Evolutionary conservation across 2,888 invertebrate species (phyloP), one percentile per base, ranked within the genome.

Genomic region (Thera obeliscata): DNA sequence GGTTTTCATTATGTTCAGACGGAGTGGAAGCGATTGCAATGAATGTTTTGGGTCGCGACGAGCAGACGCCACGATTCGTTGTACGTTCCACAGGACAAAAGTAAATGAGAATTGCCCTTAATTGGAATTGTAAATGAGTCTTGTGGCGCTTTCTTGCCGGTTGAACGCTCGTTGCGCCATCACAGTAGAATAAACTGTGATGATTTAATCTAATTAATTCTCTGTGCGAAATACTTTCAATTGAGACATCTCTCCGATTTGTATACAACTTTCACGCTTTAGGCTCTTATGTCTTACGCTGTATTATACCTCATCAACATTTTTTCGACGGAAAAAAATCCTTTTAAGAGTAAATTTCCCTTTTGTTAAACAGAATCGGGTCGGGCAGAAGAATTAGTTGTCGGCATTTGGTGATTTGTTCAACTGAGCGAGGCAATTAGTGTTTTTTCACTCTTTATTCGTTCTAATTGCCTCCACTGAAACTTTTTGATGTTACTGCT

Each of bases 41-140:
- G 74, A 76, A 74, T 78, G 74, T 79, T 81, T 78, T 80, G 76
- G 80, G 77, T 76, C 74, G 73, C 74, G 72, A 73, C 73, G 75
- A 79, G 77, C 73, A 78, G 77, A 80, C 74, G 79, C 78, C 80
- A 78, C 85, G 87, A 85, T 87, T 89, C 52, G 52, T 52, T 87
- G 87, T 87, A 85, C 86, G 87, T 87, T 85, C 80, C 83, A 82
- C 84, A 85, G 87, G 85, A 88, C 87, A 89, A 88, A 89, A 89
- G 90, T 90, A 91, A 92, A 91, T 88, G 91, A 90, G 90, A 88
- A 91, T 89, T 86, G 88, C 86, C 87, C 88, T 87, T 91, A 91
- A 91, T 92, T 92, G 89, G 90, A 92, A 91, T 92, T 91, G 91
- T 91, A 92, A 91, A 92, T 91, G 91, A 91, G 90, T 87, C 87